These are phyloP conservation scores for Lethrus apterus DNA, from an alignment of 1,140 invertebrate genomes.

Conservation along the genomic window DNA sequence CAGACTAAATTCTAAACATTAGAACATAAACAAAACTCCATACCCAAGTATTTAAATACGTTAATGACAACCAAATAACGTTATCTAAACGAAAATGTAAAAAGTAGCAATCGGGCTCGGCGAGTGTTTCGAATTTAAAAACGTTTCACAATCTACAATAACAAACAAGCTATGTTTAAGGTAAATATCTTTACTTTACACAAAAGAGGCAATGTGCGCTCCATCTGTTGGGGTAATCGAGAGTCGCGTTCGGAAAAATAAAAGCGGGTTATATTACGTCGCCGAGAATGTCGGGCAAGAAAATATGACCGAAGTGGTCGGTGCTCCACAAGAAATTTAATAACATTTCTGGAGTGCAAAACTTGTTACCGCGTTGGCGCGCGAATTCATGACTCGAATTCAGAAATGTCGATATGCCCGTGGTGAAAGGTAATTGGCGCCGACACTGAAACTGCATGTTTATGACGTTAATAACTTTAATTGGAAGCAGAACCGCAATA, in stretches of 20 bases:
- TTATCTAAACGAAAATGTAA: too few relatives aligned
- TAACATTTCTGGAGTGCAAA: conserved; percentile 11
- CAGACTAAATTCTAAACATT: too few relatives aligned
- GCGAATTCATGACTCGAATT: too few relatives aligned
- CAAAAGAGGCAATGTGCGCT: conserved; percentile 17
- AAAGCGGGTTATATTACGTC: conserved; percentile 19
- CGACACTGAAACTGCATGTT: too few relatives aligned
- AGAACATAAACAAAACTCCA: too few relatives aligned
- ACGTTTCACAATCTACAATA: conserved; percentile 9
- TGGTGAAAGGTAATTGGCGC: too few relatives aligned
- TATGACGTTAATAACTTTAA: conserved; percentile 7
- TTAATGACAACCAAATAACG: too few relatives aligned
- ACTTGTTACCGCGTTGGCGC: too few relatives aligned
- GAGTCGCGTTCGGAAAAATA: conserved; percentile 18
- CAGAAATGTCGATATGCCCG: too few relatives aligned
- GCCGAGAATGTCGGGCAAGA: conserved; percentile 1
- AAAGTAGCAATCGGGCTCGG: too few relatives aligned
- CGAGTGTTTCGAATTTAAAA: too few relatives aligned
- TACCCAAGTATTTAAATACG: too few relatives aligned
- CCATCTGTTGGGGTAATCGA: conserved; percentile 19
- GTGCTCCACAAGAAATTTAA: conserved; percentile 13
- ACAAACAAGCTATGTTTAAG: conserved; percentile 12
- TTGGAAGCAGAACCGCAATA: conserved; percentile 1
- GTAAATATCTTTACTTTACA: conserved; percentile 8
- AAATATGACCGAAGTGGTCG: conserved; percentile 15